Conservation (phyloP, 2,113 vertebrate species). For the Halichoeres trimaculatus region DNA sequence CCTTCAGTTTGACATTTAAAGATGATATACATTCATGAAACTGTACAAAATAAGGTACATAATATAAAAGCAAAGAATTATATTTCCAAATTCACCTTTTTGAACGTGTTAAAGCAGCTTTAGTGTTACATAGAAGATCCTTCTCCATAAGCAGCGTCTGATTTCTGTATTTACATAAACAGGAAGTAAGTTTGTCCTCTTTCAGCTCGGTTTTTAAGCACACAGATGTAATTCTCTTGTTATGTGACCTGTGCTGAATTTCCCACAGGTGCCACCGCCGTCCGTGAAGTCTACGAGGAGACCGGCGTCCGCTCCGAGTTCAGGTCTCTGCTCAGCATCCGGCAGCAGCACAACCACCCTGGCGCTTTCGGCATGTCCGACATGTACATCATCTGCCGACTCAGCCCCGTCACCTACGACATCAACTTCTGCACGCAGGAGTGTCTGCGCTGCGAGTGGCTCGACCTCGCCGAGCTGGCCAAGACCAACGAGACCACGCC, state of each 20-base stretch:
- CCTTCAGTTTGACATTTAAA: conserved; percentile 13
- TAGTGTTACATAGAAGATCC: conserved; percentile 33
- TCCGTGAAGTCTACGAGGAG: conserved; percentile 95
- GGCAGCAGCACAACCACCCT: conserved; percentile 92
- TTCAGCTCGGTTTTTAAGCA: neutral
- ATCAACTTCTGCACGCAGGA: conserved; percentile 91
- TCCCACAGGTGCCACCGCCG: conserved; percentile 88
- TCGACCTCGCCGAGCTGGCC: conserved; percentile 85
- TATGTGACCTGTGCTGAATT: neutral
- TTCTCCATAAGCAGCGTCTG: conserved; percentile 60
- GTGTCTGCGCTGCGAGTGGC: conserved; percentile 92
- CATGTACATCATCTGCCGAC: conserved; percentile 93
- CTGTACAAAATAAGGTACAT: conserved; percentile 45
- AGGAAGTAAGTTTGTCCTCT: conserved; percentile 23
- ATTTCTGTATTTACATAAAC: conserved; percentile 37
- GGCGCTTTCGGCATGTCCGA: conserved; percentile 94
- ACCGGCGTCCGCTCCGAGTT: conserved; percentile 93
- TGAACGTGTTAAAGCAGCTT: conserved; percentile 69
- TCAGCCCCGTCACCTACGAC: conserved; percentile 86
- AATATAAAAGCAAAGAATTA: conserved; percentile 27
- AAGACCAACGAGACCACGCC: conserved; percentile 81
- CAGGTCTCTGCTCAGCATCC: conserved; percentile 90
- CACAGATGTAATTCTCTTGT: too few relatives aligned
- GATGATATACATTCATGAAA: conserved; percentile 61
- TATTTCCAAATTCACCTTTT: conserved; percentile 34